Evolutionary conservation across 2,797 vertebrate species (phyloP), one percentile per base, ranked within the genome.

Genomic region (Rhinichthys osculus): DNA sequence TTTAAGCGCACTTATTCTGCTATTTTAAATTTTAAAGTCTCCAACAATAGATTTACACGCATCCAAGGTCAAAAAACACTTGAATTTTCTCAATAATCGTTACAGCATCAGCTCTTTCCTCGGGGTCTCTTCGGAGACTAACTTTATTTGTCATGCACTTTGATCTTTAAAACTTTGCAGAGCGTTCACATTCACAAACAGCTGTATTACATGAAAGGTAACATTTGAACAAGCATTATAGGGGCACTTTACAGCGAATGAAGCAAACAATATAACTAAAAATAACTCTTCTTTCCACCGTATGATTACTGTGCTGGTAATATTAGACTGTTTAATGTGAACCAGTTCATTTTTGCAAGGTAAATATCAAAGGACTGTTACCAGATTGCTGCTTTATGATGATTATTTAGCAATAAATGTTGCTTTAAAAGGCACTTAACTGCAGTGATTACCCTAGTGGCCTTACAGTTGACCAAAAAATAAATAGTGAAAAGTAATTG

Each of bases 401-500:
- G 33, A 77, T 77, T n/a, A 76, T 76, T 35, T 67, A 30, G 14
- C 66, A 30, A 77, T 83, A 67, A 27, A 77, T 40, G 42, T 17
- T n/a, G 27, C 19, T 62, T 9, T 57, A 57, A 23, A 57, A 4
- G 6, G 27, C 62, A 33, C 14, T 83, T 35, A 69, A 47, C 7
- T 7, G 30, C 57, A 82, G n/a, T 38, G 57, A 35, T 74, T 74
- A 74, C 81, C 42, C 57, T 5, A 35, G 81, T 64, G 81, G 54
- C 40, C 42, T 50, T 35, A 72, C 69, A 74, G 81, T 11, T 47
- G 27, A 64, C 54, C 6, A 23, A 35, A 70, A 30, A 79, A 30
- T 42, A 83, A 83, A 67, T 16, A 5, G 42, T 19, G 6, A 40
- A 19, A 66, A 66, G 27, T 67, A 83, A 83, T 38, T 40, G 57